Evolutionary conservation across 1,140 invertebrate genomes (phyloP).

Genomic region (Drosophila varians): DNA sequence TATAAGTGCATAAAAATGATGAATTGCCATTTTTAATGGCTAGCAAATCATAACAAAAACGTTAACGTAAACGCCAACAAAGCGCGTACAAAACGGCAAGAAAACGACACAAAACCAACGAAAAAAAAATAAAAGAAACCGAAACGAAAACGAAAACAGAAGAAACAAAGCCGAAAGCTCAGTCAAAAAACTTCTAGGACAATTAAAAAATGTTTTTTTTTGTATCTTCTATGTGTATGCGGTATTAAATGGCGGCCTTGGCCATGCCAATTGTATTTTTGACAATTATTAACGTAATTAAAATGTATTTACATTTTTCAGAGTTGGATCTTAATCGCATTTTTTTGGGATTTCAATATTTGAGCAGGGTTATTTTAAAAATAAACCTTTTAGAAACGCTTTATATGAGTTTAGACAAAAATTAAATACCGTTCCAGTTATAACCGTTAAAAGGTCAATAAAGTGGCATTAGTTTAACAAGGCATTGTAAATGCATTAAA

Average conservation of each 20-base stretch:
- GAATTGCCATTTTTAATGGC: constrained; percentile 55
- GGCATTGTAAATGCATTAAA: not conserved
- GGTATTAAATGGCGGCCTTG: constrained; percentile 63
- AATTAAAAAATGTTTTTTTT: constrained; percentile 66
- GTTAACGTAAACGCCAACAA: constrained; percentile 39
- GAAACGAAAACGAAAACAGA: constrained; percentile 16
- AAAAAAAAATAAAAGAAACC: constrained; percentile 10
- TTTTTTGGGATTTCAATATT: not conserved
- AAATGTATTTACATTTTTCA: constrained; percentile 73
- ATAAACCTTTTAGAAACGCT: too few relatives aligned
- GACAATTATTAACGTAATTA: constrained; percentile 83
- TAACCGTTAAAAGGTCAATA: not conserved
- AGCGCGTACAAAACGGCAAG: constrained; percentile 25
- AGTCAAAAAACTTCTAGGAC: constrained; percentile 68
- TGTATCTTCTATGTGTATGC: constrained; percentile 22
- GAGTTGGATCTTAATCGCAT: not conserved
- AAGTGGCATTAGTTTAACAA: not conserved
- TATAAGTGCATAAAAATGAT: constrained; percentile 54
- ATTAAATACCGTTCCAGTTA: not conserved
- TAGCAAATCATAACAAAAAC: constrained; percentile 47
- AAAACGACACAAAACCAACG: constrained; percentile 2
- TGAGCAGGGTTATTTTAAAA: not conserved
- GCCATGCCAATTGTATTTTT: constrained; percentile 78
- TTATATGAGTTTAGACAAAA: not conserved
- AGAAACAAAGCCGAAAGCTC: constrained; percentile 34